Percentiles rank a stretch among this genome's conserved stretches.
Conservation (phyloP, 1,140 invertebrate species). For the Metaphire vulgaris region DNA sequence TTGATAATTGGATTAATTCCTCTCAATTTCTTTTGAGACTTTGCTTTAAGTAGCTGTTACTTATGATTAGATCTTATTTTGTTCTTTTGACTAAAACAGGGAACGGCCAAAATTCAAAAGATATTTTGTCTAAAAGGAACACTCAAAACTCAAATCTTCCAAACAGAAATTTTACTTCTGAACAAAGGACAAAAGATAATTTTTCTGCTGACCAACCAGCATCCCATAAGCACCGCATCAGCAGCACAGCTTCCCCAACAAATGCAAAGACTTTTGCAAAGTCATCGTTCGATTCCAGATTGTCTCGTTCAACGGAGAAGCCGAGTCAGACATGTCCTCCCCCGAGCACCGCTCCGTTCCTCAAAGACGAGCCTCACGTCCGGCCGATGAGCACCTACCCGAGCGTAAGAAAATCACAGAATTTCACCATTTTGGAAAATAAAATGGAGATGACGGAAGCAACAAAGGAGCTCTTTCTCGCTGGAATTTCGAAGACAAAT, state of each 20-base stretch:
- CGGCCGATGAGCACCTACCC: neutral
- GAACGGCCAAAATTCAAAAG: neutral
- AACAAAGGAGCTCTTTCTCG: neutral
- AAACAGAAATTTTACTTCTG: neutral
- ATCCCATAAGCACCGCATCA: neutral
- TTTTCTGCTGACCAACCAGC: neutral
- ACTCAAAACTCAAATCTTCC: neutral
- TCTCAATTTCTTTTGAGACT: too few relatives aligned
- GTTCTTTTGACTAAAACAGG: too few relatives aligned
- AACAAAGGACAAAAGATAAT: neutral
- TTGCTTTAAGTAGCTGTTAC: too few relatives aligned
- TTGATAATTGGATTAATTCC: too few relatives aligned
- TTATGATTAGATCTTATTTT: too few relatives aligned
- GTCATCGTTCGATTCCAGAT: too few relatives aligned
- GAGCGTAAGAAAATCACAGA: neutral
- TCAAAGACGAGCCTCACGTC: neutral
- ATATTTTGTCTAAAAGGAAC: neutral
- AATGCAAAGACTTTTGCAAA: neutral
- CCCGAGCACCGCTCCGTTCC: neutral
- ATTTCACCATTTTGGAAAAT: neutral
- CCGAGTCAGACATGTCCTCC: neutral
- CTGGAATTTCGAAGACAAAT: neutral
- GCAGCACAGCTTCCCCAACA: neutral
- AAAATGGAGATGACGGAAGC: neutral
- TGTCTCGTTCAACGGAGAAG: neutral